A percentile compares a stretch with the other conserved stretches of the same genome.
phyloP scores from a whole-genome alignment of 2,113 vertebrate genomes.

The Spheniscus mendiculus region DNA sequence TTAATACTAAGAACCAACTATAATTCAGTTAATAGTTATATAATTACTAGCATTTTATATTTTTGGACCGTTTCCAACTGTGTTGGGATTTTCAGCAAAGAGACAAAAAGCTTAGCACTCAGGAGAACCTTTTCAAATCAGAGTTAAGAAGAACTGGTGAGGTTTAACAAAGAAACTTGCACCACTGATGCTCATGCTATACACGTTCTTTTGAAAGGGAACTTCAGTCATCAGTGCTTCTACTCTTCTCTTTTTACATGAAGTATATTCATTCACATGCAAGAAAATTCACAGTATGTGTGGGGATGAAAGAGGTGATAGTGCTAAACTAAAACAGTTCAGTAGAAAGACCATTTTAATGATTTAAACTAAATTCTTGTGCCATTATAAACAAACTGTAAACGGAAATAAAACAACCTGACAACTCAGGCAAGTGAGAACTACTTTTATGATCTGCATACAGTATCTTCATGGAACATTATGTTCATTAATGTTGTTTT shows the following conservation, averaged over 20 bases:
- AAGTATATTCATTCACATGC: background rate
- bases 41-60: background rate
- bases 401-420: background rate
- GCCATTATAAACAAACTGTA: background rate
- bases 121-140: background rate
- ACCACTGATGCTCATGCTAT: background rate
- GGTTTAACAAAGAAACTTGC: background rate
- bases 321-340: background rate
- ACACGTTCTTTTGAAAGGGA: background rate
- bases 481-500: background rate
- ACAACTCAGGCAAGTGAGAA: background rate
- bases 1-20: background rate
- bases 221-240: background rate
- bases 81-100: background rate
- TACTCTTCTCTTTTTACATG: background rate
- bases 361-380: background rate
- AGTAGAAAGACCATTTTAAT: background rate
- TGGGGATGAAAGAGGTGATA: background rate
- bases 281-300: background rate
- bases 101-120: background rate
- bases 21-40: background rate
- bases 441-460: background rate
- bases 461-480: background rate
- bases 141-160: background rate
- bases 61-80: background rate